Conservation (phyloP, 30 jellyfish, hydroid and myxozoan genomes). For the Mastigias papua region DNA sequence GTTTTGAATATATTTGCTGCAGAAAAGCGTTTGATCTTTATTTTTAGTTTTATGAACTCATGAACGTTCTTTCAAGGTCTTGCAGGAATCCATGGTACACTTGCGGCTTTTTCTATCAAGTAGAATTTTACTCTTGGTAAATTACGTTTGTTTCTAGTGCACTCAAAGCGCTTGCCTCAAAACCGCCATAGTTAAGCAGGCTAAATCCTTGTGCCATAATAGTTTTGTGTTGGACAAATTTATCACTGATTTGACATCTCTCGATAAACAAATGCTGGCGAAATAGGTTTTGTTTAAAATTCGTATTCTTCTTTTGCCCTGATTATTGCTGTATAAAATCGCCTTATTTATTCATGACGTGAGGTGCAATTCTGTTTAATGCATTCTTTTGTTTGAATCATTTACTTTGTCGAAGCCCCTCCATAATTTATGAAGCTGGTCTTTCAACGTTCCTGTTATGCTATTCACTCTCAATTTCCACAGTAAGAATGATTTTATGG, state of each 20-base stretch:
- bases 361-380: background rate
- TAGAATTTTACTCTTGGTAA: background rate
- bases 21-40: too few relatives aligned
- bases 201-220: background rate
- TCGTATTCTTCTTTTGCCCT: background rate
- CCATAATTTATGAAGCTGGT: background rate
- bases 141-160: background rate
- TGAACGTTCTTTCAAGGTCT: background rate
- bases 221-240: background rate
- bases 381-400: background rate
- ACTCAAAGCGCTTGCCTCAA: background rate
- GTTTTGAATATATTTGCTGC: too few relatives aligned
- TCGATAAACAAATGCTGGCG: background rate
- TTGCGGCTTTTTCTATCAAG: background rate
- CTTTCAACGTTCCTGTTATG: too few relatives aligned
- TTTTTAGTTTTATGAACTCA: too few relatives aligned
- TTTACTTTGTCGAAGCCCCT: background rate
- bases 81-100: background rate
- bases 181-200: background rate
- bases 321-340: background rate
- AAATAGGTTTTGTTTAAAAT: background rate
- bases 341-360: background rate
- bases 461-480: too few relatives aligned
- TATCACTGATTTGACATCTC: background rate
- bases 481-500: too few relatives aligned